phyloP scores from a whole-genome alignment of 2,113 vertebrate genomes.

The Oncorhynchus masou region DNA sequence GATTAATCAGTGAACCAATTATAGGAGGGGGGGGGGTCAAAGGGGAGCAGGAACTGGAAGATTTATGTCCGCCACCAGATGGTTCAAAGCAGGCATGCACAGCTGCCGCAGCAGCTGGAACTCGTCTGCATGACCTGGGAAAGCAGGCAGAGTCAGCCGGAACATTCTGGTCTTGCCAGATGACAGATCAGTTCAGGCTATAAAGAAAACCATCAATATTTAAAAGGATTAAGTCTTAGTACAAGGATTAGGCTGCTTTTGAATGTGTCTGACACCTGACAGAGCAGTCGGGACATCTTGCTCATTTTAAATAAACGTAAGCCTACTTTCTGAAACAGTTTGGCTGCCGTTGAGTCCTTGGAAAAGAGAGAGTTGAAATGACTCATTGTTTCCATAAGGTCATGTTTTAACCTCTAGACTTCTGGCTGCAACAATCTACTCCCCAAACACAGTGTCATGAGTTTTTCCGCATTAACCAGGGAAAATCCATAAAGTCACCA shows the following conservation, averaged over 20 bases:
- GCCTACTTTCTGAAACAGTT: too few species aligned
- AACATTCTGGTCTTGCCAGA: constrained; percentile 5
- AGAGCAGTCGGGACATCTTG: neutral
- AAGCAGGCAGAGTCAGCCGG: constrained; percentile 2
- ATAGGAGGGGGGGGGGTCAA: constrained; percentile 23
- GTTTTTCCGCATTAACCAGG: constrained; percentile 56
- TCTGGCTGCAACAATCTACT: constrained; percentile 45
- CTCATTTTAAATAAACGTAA: neutral
- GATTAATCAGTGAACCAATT: constrained; percentile 31
- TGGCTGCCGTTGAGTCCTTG: too few species aligned
- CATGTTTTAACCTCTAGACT: constrained; percentile 58
- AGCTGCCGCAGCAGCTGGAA: constrained; percentile 59
- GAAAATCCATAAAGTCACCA: neutral
- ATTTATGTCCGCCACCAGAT: constrained; percentile 42
- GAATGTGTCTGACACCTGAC: too few species aligned
- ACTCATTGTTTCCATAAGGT: constrained; percentile 70
- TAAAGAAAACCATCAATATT: neutral
- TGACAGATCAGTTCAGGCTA: neutral
- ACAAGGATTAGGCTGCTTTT: neutral
- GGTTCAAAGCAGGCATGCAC: constrained; percentile 45
- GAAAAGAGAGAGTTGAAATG: constrained; percentile 29
- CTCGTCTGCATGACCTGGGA: constrained; percentile 49
- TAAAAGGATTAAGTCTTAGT: neutral
- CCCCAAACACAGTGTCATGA: constrained; percentile 51
- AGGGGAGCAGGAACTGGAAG: constrained; percentile 24